Percentiles rank a stretch among this genome's conserved stretches.
Evolutionary conservation across 2,797 vertebrate species (phyloP).

Genomic region (Denticeps clupeoides): DNA sequence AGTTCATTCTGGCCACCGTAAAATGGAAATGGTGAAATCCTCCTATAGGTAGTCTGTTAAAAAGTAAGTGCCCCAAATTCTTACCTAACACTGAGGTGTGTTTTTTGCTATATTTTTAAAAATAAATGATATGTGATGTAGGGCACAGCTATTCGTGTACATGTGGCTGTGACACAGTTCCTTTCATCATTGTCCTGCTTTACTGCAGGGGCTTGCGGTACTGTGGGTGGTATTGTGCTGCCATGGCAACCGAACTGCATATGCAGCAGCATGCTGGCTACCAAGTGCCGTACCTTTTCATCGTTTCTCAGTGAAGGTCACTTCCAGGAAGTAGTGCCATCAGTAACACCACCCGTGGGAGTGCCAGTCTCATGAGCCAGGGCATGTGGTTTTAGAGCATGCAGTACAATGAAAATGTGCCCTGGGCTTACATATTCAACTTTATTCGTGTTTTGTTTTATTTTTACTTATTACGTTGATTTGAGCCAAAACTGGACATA

Average conservation of each 20-base stretch:
- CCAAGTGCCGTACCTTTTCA: background rate
- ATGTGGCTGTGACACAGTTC: background rate
- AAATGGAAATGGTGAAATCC: too few species aligned
- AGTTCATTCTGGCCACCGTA: too few species aligned
- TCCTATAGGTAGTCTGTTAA: too few species aligned
- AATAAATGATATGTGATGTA: background rate
- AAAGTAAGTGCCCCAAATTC: too few species aligned
- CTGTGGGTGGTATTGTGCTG: constrained; percentile 1
- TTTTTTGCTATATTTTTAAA: too few species aligned
- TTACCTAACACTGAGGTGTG: too few species aligned
- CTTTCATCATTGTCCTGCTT: background rate
- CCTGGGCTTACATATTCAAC: too few species aligned
- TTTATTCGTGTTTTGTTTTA: too few species aligned
- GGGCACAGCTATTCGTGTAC: background rate
- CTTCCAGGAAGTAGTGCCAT: background rate
- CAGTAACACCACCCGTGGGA: background rate
- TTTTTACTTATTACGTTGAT: too few species aligned
- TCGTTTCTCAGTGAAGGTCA: background rate
- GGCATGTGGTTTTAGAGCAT: too few species aligned
- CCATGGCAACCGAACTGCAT: constrained; percentile 12
- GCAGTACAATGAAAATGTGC: background rate
- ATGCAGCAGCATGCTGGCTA: background rate
- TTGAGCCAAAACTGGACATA: too few species aligned
- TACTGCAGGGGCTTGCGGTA: background rate
- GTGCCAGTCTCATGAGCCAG: too few species aligned